Percentiles rank a stretch among this genome's conserved stretches.
Evolutionary conservation across 2,113 vertebrate genomes (phyloP).

Genomic region (Muntiacus muntjak): DNA sequence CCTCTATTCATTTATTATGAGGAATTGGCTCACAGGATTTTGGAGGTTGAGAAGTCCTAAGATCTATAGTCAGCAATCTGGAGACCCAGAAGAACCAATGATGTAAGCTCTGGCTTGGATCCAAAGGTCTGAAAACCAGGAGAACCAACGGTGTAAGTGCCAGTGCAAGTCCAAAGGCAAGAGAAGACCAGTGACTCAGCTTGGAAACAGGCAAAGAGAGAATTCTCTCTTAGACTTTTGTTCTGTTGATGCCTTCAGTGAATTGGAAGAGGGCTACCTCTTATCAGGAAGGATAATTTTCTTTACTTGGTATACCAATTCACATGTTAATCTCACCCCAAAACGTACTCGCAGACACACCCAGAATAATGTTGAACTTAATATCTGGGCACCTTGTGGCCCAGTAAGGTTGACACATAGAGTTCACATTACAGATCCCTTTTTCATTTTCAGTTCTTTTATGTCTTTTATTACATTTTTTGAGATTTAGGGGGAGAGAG

Average conservation of each 20-base stretch:
- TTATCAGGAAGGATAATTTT: not conserved
- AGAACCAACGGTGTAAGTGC: not conserved
- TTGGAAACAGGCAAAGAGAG: not conserved
- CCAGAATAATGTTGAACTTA: not conserved
- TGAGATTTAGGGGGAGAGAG: not conserved
- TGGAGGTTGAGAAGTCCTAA: not conserved
- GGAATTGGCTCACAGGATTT: not conserved
- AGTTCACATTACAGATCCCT: not conserved
- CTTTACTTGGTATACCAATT: not conserved
- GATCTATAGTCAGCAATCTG: not conserved
- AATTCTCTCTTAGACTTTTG: not conserved
- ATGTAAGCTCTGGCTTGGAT: not conserved
- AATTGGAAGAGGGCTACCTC: not conserved
- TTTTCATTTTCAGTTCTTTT: not conserved
- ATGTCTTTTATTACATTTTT: not conserved
- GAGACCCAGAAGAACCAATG: not conserved
- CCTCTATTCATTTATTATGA: not conserved
- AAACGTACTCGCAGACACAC: not conserved
- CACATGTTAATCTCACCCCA: not conserved
- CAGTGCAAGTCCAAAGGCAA: not conserved
- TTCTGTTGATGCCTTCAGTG: not conserved
- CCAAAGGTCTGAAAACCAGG: not conserved
- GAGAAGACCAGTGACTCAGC: not conserved
- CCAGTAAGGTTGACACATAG: not conserved
- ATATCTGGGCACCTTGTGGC: not conserved